Conservation (phyloP, 2,888 invertebrate species). For the Lordiphosa fenestrarum region DNA sequence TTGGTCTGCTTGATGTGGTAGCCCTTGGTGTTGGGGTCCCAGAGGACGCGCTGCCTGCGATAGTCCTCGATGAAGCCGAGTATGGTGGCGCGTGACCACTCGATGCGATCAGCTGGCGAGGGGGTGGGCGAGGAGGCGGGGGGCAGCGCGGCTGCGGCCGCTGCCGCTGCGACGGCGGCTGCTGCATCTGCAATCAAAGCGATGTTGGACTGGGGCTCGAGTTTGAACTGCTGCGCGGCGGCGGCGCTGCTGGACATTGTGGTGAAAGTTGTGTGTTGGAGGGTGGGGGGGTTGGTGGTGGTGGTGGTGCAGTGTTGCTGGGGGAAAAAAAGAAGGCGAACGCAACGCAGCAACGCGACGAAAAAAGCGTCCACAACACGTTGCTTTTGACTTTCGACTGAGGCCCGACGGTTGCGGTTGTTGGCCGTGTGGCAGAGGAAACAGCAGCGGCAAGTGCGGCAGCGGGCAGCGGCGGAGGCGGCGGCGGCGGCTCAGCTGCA, state of each 20-base stretch:
- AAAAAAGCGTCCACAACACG: constrained; percentile 75
- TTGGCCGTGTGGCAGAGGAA: constrained; percentile 68
- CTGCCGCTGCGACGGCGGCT: constrained; percentile 21
- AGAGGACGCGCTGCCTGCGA: constrained; percentile 76
- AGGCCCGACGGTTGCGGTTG: constrained; percentile 61
- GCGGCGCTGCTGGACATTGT: constrained; percentile 67
- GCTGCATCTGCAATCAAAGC: constrained; percentile 39
- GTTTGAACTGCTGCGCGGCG: constrained; percentile 48
- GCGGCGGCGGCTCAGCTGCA: constrained; percentile 64
- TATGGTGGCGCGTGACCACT: constrained; percentile 79
- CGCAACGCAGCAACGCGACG: constrained; percentile 67
- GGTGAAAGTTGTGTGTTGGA: constrained; percentile 56
- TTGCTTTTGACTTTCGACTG: constrained; percentile 75
- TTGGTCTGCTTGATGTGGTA: constrained; percentile 79
- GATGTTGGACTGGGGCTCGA: constrained; percentile 61
- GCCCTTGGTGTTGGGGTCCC: constrained; percentile 79
- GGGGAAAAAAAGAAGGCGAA: constrained; percentile 52
- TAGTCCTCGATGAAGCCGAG: constrained; percentile 78
- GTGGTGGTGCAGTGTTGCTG: constrained; percentile 21
- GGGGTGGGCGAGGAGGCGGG: too few relatives aligned
- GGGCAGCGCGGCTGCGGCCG: not conserved
- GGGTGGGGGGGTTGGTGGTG: constrained; percentile 29
- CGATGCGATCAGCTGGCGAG: constrained; percentile 72
- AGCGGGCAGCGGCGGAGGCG: constrained; percentile 62
- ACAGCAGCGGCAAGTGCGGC: constrained; percentile 65